These are phyloP conservation scores for Speoplatyrhinus poulsoni DNA, from an alignment of 2,113 vertebrate genomes.

Conservation along the genomic window DNA sequence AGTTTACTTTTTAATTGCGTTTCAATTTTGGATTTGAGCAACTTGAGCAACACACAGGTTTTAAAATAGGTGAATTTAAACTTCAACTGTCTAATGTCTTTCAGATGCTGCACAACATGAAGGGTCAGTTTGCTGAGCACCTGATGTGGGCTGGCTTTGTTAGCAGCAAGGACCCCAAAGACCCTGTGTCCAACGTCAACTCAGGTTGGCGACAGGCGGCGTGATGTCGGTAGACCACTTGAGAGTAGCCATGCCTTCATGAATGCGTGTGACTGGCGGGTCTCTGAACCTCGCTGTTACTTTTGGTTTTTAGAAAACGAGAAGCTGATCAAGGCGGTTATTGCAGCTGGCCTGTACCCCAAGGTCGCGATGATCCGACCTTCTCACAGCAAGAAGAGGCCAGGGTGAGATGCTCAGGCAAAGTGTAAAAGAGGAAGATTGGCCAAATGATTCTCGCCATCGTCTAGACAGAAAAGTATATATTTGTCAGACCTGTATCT, in stretches of 20 bases:
- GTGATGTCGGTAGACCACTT: not conserved
- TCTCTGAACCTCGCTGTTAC: no score
- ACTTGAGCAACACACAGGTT: no score
- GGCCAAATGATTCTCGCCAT: not conserved
- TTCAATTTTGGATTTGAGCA: no score
- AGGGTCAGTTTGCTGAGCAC: conserved; percentile 95
- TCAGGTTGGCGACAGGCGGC: conserved; percentile 77
- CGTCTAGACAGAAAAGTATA: conserved; percentile 10
- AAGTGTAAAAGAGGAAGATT: conserved; percentile 8
- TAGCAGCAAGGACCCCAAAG: conserved; percentile 86
- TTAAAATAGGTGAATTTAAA: not conserved
- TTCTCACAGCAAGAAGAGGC: conserved; percentile 87
- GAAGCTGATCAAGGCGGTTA: conserved; percentile 96
- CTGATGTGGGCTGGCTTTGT: conserved; percentile 91
- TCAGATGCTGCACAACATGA: conserved; percentile 98
- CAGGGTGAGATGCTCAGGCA: conserved; percentile 80
- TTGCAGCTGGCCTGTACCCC: conserved; percentile 95
- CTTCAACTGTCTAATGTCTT: conserved; percentile 15
- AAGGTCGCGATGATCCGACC: conserved; percentile 96
- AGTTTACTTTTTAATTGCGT: no score
- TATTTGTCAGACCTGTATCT: conserved; percentile 11
- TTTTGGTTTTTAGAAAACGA: conserved; percentile 83
- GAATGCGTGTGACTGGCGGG: not conserved
- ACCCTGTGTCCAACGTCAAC: conserved; percentile 90
- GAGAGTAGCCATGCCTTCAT: no score